phyloP scores from a whole-genome alignment of 2,113 vertebrate genomes.

The Rhinoptilus africanus region DNA sequence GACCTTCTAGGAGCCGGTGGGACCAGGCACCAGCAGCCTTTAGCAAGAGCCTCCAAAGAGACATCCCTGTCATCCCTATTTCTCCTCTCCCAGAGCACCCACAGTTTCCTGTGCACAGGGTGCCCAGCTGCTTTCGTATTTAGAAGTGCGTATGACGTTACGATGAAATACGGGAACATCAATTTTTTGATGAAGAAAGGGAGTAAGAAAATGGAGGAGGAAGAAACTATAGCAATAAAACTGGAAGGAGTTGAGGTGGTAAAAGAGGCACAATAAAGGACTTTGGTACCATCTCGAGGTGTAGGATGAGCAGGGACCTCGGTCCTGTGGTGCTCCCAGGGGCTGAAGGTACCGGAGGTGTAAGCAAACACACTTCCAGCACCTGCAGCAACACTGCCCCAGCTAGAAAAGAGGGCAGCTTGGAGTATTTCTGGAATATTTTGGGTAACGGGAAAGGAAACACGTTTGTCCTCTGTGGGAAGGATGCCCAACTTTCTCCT shows the following conservation, averaged over 20 bases:
- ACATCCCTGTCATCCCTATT: not conserved
- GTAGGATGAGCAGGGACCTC: not conserved
- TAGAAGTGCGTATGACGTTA: not conserved
- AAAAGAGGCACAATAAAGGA: not conserved
- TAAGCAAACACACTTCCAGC: not conserved
- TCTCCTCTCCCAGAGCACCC: not conserved
- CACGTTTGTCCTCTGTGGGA: not conserved
- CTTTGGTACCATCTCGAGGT: not conserved
- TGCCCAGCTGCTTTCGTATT: not conserved
- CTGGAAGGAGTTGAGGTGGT: not conserved
- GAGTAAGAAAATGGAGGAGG: not conserved
- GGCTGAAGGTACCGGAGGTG: not conserved
- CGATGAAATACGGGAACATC: not conserved
- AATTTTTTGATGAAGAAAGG: not conserved
- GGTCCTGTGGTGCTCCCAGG: not conserved
- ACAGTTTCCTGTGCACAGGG: not conserved
- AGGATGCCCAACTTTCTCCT: not conserved
- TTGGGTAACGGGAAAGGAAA: not conserved
- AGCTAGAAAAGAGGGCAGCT: no score
- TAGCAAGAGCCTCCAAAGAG: not conserved
- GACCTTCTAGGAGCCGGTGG: not conserved
- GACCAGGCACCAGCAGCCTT: not conserved
- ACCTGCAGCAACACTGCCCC: not conserved
- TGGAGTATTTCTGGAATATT: not conserved
- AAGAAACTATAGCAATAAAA: not conserved